Evolutionary conservation across 35 echinoderm and acorn worm genomes (phyloP).

Genomic region (Amphiura filiformis): DNA sequence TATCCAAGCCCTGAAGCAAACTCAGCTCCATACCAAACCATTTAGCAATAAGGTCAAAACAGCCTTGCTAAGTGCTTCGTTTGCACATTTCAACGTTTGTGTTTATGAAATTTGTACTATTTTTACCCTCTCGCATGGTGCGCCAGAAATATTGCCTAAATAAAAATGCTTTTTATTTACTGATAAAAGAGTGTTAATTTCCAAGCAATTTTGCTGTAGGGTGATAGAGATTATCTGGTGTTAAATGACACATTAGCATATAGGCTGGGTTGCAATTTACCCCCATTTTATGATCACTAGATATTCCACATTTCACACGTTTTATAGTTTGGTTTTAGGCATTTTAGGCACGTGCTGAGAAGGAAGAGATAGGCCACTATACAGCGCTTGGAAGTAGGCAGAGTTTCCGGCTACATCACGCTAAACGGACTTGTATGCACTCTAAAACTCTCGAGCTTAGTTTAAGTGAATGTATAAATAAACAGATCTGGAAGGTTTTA

Average conservation of each 20-base stretch:
- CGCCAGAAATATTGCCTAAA: background rate
- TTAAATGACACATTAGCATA: constrained; percentile 12
- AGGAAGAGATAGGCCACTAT: background rate
- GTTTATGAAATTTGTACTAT: constrained; percentile 1
- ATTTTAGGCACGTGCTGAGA: background rate
- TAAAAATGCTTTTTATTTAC: background rate
- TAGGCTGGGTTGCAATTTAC: background rate
- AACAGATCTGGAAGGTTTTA: background rate
- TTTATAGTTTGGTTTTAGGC: background rate
- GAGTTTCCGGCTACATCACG: background rate
- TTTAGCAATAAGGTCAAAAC: background rate
- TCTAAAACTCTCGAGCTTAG: background rate
- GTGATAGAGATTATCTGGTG: background rate
- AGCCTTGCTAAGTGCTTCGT: background rate
- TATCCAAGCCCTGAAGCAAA: background rate
- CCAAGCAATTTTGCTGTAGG: background rate
- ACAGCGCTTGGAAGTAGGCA: background rate
- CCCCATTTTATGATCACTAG: background rate
- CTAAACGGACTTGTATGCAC: background rate
- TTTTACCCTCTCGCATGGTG: background rate
- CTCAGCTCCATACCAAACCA: background rate
- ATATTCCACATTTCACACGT: background rate
- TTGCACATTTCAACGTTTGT: background rate
- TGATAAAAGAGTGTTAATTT: background rate
- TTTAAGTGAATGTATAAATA: background rate